Conservation (phyloP, 2,888 invertebrate species). For the Seira ritae region DNA sequence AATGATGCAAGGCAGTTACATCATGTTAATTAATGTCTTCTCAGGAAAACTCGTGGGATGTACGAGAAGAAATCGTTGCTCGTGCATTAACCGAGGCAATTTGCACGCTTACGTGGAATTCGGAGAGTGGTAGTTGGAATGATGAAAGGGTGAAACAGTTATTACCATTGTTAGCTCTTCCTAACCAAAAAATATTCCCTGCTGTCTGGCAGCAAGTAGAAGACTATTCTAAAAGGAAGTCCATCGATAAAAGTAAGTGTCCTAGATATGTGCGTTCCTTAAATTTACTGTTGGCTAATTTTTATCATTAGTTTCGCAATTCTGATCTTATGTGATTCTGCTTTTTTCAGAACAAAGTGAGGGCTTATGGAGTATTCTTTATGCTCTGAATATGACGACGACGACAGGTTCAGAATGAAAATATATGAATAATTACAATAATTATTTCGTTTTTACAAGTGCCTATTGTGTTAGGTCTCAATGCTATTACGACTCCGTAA, state of each 20-base stretch:
- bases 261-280: background rate
- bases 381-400: conserved; percentile 65
- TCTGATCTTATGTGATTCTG: background rate
- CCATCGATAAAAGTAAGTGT: conserved; percentile 66
- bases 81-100: conserved; percentile 70
- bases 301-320: background rate
- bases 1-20: no score
- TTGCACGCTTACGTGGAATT: conserved; percentile 68
- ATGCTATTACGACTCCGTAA: conserved; percentile 47
- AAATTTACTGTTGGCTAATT: background rate
- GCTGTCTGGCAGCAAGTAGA: conserved; percentile 68
- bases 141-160: conserved; percentile 56
- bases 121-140: conserved; percentile 63
- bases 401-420: conserved; percentile 54
- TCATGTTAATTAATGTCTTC: no score
- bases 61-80: conserved; percentile 65
- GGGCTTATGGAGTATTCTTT: conserved; percentile 68
- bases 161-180: conserved; percentile 65
- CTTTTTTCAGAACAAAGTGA: conserved; percentile 65
- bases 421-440: conserved; percentile 38
- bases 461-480: conserved; percentile 66
- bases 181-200: conserved; percentile 60
- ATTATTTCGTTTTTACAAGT: conserved; percentile 67
- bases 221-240: conserved; percentile 64
- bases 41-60: conserved; percentile 72